Percentiles rank a stretch among this genome's conserved stretches.
These are phyloP conservation scores for Hypotaenidia philippensis DNA, from an alignment of 2,797 vertebrate species.

Conservation along the genomic window DNA sequence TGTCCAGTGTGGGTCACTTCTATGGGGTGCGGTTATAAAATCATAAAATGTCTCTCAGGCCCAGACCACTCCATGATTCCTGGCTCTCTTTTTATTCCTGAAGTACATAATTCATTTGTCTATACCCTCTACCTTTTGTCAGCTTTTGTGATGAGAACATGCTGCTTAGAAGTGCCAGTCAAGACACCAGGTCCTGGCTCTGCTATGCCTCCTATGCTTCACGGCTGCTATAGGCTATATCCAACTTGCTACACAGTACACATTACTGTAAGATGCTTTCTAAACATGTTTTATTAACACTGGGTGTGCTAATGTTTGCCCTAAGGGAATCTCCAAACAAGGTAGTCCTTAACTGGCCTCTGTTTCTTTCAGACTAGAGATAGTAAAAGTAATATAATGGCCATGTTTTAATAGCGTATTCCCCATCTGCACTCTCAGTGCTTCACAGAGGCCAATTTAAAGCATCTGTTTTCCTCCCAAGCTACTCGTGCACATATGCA, in stretches of 20 bases:
- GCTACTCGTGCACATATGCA: not conserved
- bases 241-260: not conserved
- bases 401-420: not conserved
- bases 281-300: slow-evolving; percentile 16
- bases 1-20: no score
- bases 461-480: slow-evolving; percentile 44
- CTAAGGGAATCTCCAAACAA: not conserved
- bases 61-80: not conserved
- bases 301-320: not conserved
- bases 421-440: not conserved
- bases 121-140: not conserved
- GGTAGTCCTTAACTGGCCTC: not conserved
- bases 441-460: slow-evolving; percentile 21
- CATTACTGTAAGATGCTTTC: not conserved
- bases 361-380: not conserved
- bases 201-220: not conserved
- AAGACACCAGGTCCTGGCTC: not conserved
- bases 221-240: not conserved
- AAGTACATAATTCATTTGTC: not conserved
- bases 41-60: no score
- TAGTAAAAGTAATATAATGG: not conserved
- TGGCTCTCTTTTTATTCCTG: not conserved
- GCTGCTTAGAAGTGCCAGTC: not conserved
- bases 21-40: no score
- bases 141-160: not conserved